These are phyloP conservation scores for Pheucticus melanocephalus DNA, from an alignment of 2,113 vertebrate species.

Conservation along the genomic window DNA sequence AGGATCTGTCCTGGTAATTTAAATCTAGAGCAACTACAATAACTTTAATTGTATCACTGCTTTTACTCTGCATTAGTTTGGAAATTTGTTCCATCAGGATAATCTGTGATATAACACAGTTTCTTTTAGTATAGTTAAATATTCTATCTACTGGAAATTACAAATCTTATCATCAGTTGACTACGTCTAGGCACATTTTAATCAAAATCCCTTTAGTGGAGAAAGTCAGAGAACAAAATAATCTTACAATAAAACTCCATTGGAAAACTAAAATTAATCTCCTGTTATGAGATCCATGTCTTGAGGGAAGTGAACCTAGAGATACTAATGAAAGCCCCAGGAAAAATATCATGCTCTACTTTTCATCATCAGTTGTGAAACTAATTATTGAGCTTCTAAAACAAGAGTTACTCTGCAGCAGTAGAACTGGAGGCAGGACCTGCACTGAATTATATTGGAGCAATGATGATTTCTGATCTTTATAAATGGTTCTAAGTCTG, in stretches of 20 bases:
- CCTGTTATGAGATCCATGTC: not conserved
- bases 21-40: not conserved
- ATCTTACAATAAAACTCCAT: not conserved
- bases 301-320: not conserved
- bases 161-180: not conserved
- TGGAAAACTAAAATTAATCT: not conserved
- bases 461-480: not conserved
- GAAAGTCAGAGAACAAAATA: not conserved
- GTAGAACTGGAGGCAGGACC: not conserved
- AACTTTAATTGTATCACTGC: not conserved
- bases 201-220: not conserved
- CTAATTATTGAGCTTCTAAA: constrained; percentile 6
- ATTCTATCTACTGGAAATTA: not conserved
- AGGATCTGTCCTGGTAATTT: not conserved
- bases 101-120: not conserved
- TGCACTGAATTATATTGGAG: not conserved
- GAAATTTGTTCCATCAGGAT: not conserved
- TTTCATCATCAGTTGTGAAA: not conserved
- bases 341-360: not conserved
- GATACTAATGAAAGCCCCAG: not conserved
- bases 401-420: not conserved
- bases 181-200: not conserved
- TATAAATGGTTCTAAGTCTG: not conserved
- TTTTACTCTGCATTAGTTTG: not conserved
- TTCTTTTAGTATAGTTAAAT: not conserved